Conservation (phyloP, 2,888 invertebrate genomes). For the Chesias legatella region DNA sequence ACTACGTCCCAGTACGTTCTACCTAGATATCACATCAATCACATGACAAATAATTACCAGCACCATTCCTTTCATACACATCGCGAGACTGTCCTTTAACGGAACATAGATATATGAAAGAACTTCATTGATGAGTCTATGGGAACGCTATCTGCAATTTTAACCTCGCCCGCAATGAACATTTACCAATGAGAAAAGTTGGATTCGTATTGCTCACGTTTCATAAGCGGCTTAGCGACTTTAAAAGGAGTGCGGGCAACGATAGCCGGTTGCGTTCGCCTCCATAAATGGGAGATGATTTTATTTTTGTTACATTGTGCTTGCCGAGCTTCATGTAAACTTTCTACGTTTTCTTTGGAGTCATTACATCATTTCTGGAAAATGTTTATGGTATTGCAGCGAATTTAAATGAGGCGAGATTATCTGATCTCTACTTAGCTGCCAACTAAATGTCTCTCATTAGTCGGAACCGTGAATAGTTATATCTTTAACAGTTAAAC, state of each 20-base stretch:
- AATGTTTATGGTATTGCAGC: constrained; percentile 16
- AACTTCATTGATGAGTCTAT: constrained; percentile 32
- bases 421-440: constrained; percentile 10
- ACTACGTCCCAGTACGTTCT: too few relatives aligned
- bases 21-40: too few relatives aligned
- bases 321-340: constrained; percentile 48
- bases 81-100: constrained; percentile 16
- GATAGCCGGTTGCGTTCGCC: constrained; percentile 55
- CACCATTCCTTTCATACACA: too few relatives aligned
- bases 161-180: constrained; percentile 38
- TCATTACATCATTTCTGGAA: constrained; percentile 31
- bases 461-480: not conserved
- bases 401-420: constrained; percentile 19
- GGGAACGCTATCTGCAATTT: constrained; percentile 45
- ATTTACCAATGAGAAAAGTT: constrained; percentile 63
- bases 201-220: constrained; percentile 33
- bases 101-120: constrained; percentile 23
- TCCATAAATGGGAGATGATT: constrained; percentile 55
- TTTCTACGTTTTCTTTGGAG: constrained; percentile 37
- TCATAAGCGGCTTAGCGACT: constrained; percentile 26
- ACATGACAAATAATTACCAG: too few relatives aligned
- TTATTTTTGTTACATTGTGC: constrained; percentile 64
- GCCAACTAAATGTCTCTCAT: not conserved
- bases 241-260: constrained; percentile 51
- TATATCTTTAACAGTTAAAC: too few relatives aligned